Evolutionary conservation across 2,113 vertebrate genomes (phyloP), one percentile per base, ranked within the genome.

Genomic region (Scytalopus superciliaris): DNA sequence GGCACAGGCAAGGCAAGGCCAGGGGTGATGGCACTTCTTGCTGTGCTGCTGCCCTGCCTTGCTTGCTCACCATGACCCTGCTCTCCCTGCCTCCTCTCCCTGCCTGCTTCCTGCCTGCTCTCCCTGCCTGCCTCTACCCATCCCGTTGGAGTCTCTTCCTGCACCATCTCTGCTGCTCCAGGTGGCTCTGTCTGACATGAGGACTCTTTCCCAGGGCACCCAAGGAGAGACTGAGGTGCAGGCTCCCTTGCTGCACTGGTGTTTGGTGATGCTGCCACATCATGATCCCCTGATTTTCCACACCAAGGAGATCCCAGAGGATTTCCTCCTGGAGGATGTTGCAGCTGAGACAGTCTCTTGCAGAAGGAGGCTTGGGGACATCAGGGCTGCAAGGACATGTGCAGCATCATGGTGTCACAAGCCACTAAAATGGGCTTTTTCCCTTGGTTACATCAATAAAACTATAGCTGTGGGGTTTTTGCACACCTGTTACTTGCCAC

Each of bases 171-270:
- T 21, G 19, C 33, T 77, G 73, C 25, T 78, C 33, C 4, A 4
- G 19, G 7, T 47, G 60, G 2, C 57, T 44, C 57, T 76, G 57
- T 18, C 44, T 31, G 16, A 3, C 5, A 4, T 1, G 3, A 49
- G 37, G 50, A 23, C 25, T 23, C 31, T 16, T 72, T 62, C 30
- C n/a, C 14, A 19, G 59, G 12, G 62, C 25, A 50, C 27, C 21
- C 15, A 10, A 50, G 47, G 18, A 30, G 37, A 62, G 47, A 8
- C 25, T 18, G 6, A 91, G 81, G 35, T 87, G 55, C 27, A 10
- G 39, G 30, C 31, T 89, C 45, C 33, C 25, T 64, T 0, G 0
- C 42, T 23, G 5, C 3, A 0, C 72, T 2, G 0, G 12, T 2
- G 2, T 31, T 60, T 31, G 78, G 52, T 2, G 6, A 27, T 28